Conservation (phyloP, 2,797 vertebrate species). For the Psittacula echo region DNA sequence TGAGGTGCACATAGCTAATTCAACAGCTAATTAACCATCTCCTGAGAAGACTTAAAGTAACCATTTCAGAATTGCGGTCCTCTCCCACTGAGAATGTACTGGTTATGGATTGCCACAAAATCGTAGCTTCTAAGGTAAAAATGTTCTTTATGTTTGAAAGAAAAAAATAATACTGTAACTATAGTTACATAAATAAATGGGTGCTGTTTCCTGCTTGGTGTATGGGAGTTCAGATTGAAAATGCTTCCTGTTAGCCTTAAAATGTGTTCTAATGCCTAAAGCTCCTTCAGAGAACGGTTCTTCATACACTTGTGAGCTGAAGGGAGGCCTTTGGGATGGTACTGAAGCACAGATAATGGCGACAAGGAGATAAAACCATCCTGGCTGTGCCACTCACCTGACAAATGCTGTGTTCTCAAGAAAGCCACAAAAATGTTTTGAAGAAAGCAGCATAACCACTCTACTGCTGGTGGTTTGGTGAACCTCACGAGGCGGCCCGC, state of each 20-base stretch:
- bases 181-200: neutral
- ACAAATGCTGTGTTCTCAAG: neutral
- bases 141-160: neutral
- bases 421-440: slow-evolving; percentile 60
- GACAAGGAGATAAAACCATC: neutral
- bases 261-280: neutral
- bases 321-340: neutral
- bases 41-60: neutral
- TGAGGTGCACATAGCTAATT: neutral
- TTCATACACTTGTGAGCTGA: neutral
- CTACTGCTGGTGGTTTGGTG: slow-evolving; percentile 53
- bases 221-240: neutral
- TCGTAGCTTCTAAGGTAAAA: neutral
- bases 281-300: neutral
- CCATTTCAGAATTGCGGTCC: neutral
- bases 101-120: neutral
- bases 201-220: neutral
- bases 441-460: slow-evolving; percentile 47
- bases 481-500: neutral
- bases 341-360: neutral
- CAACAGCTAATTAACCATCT: neutral
- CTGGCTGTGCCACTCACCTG: slow-evolving; percentile 42
- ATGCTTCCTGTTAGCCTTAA: neutral
- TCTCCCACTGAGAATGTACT: neutral
- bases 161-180: neutral